Conservation (phyloP, 2,797 vertebrate genomes). For the Urocyon cinereoargenteus region DNA sequence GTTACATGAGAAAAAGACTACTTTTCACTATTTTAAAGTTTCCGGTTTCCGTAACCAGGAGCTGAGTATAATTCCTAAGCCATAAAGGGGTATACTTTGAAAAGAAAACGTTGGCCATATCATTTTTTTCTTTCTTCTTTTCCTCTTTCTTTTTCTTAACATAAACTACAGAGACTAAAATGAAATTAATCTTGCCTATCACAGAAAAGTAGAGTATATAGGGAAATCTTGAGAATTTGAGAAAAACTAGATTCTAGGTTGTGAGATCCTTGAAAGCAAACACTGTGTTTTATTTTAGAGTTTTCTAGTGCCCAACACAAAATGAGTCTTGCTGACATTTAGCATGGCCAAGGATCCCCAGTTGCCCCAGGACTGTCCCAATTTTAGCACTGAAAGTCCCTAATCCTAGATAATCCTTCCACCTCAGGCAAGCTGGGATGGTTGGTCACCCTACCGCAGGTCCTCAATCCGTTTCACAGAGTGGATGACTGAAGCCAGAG, state of each 20-base stretch:
- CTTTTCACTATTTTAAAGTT: slow-evolving; percentile 6
- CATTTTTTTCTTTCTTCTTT: background rate
- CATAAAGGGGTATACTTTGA: background rate
- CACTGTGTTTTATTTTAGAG: background rate
- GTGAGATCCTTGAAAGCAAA: background rate
- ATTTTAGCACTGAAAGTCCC: background rate
- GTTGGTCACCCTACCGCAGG: too few species aligned
- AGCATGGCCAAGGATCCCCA: background rate
- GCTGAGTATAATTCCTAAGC: background rate
- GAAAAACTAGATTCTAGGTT: background rate
- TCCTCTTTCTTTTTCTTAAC: background rate
- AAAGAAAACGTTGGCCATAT: background rate
- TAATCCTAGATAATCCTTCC: background rate
- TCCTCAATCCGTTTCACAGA: background rate
- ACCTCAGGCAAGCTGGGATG: background rate
- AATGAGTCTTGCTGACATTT: background rate
- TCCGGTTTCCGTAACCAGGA: background rate
- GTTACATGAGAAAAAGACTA: background rate
- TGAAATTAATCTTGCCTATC: background rate
- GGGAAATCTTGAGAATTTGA: background rate
- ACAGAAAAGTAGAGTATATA: background rate
- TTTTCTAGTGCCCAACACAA: background rate
- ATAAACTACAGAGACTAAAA: slow-evolving; percentile 50
- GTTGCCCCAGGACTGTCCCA: background rate
- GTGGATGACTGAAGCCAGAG: background rate